Evolutionary conservation across 2,888 invertebrate species (phyloP), one percentile per base, ranked within the genome.

Genomic region (Troilus luridus): DNA sequence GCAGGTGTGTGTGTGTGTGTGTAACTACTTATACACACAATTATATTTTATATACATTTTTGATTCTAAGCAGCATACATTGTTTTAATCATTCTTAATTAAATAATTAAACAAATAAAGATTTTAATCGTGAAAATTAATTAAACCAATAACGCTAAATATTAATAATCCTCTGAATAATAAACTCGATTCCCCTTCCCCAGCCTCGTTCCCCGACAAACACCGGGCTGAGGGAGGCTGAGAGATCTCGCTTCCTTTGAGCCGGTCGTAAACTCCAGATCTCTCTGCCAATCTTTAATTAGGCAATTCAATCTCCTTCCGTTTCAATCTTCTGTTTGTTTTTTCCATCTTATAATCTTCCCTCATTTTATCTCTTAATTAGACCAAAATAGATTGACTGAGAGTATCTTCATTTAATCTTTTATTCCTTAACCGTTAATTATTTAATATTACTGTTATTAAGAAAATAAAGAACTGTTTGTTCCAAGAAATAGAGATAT

Each of bases 241-340:
- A 21, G 21, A 10, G 21, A 21, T 21, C 10, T 24, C 14, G 41
- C 5, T n/a, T 85, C 56, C 81, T 85, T 85, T 85, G 81, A 85
- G n/a, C 2, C 14, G 9, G 21, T 11, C 54, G 21, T 17, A 10
- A 56, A 56, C 81, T 17, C 21, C 1, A 21, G 27, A 56, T 54
- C 81, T 21, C 81, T 21, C 54, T 56, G 54, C 81, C 81, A 56
- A 56, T 85, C 81, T 85, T 56, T 56, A 54, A 85, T 85, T 77
- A 77, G 27, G 54, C 77, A 1, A 77, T 77, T 77, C 54, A 27
- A 72, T 72, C 72, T 72, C 24, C 72, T 27, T 72, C 27, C 27
- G 77, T 41, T 17, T 77, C 11, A 56, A 54, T 85, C 81, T 85
- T 56, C 81, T 85, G 21, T 56, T 41, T 85, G 41, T 56, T 85